Evolutionary conservation across 2,797 vertebrate species (phyloP).

Genomic region (Centropyge bicolor): DNA sequence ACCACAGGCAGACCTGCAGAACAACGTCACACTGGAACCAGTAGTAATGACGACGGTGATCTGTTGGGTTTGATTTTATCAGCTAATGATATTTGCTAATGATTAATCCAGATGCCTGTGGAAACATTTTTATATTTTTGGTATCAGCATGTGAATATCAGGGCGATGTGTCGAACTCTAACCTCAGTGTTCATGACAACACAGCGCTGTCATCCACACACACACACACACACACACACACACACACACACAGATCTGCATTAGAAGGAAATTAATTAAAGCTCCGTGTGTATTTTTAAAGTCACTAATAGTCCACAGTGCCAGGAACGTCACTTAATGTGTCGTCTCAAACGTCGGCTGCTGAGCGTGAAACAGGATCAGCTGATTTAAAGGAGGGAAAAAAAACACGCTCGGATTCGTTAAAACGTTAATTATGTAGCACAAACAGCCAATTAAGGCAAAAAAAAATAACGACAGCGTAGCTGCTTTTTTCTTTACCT

Average conservation of each 20-base stretch:
- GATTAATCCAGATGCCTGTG: too few species aligned
- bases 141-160: too few species aligned
- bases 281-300: constrained; percentile 67
- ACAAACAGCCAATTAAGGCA: constrained; percentile 69
- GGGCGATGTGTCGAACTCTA: too few species aligned
- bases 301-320: constrained; percentile 68
- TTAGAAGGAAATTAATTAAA: constrained; percentile 69
- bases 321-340: constrained; percentile 62
- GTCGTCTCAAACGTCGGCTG: constrained; percentile 32
- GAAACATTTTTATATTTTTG: too few species aligned
- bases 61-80: too few species aligned
- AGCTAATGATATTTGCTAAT: too few species aligned
- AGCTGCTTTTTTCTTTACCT: constrained; percentile 25
- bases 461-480: constrained; percentile 50
- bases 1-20: too few species aligned
- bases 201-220: neutral
- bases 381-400: constrained; percentile 42
- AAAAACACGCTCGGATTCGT: constrained; percentile 44
- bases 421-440: constrained; percentile 66
- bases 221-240: constrained; percentile 10
- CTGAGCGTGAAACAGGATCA: constrained; percentile 75
- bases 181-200: too few species aligned
- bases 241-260: constrained; percentile 3
- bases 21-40: too few species aligned
- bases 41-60: too few species aligned